Percentiles rank a stretch among this genome's conserved stretches.
phyloP scores from a whole-genome alignment of 2,113 vertebrate species.

The Heteronetta atricapilla region DNA sequence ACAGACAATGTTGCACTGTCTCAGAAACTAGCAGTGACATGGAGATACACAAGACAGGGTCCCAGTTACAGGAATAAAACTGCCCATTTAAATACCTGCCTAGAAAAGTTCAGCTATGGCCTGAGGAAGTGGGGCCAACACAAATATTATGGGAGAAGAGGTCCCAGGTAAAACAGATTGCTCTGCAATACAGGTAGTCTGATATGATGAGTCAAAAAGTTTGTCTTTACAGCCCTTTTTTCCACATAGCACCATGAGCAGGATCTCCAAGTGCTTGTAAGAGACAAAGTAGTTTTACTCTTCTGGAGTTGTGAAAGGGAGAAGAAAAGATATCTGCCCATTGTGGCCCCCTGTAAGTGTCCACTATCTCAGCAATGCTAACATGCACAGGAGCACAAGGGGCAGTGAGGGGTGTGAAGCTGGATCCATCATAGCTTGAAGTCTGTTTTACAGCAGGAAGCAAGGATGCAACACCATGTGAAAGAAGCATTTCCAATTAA shows the following conservation, averaged over 20 bases:
- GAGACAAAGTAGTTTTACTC: not conserved
- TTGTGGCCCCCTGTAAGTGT: not conserved
- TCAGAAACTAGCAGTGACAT: not conserved
- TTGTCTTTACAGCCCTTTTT: not conserved
- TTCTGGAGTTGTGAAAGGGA: not conserved
- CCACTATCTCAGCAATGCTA: accelerated
- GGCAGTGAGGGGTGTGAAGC: not conserved
- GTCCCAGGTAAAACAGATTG: not conserved
- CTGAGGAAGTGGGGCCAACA: not conserved
- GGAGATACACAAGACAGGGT: not conserved
- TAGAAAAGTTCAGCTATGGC: not conserved
- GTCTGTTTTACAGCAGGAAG: not conserved
- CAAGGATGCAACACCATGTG: not conserved
- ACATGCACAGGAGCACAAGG: not conserved
- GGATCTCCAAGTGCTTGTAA: not conserved
- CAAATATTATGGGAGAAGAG: not conserved
- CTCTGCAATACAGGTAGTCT: not conserved
- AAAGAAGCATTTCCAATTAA: conserved; percentile 13
- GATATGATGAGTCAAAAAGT: not conserved
- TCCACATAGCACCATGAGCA: not conserved
- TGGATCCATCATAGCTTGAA: not conserved
- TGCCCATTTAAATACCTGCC: not conserved
- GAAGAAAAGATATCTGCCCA: not conserved
- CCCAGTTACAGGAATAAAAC: not conserved
- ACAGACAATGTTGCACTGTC: not conserved